A percentile compares a stretch with the other conserved stretches of the same genome.
Evolutionary conservation across 92 coral and sea anemone species (phyloP).

Genomic region (Phenganax marumi): DNA sequence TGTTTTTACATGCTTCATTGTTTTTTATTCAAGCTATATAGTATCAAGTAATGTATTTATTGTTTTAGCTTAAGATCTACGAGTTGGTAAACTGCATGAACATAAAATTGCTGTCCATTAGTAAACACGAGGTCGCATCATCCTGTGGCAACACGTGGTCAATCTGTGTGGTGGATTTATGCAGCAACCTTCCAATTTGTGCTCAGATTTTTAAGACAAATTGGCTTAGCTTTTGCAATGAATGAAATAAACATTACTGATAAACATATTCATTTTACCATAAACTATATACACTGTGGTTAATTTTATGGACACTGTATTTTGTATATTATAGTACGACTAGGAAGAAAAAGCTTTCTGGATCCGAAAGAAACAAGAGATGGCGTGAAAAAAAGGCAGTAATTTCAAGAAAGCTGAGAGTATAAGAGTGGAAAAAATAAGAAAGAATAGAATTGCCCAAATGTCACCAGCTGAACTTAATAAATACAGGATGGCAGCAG

Average conservation of each 20-base stretch:
- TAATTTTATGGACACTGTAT: not conserved
- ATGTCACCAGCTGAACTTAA: slow-evolving; percentile 42
- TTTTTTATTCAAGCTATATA: slow-evolving; percentile 3
- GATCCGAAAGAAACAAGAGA: slow-evolving; percentile 41
- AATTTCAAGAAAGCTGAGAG: slow-evolving; percentile 41
- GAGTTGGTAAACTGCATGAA: not conserved
- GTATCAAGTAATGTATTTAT: not conserved
- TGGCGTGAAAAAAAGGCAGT: slow-evolving; percentile 34
- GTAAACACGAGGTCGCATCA: not conserved
- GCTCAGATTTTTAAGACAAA: not conserved
- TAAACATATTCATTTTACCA: not conserved
- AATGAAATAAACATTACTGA: not conserved
- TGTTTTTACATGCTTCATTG: slow-evolving; percentile 15
- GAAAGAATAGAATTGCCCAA: slow-evolving; percentile 41
- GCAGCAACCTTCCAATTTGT: slow-evolving; percentile 1
- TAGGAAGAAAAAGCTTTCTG: slow-evolving; percentile 32
- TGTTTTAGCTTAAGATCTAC: slow-evolving; percentile 1
- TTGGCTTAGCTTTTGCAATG: not conserved
- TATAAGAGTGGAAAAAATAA: slow-evolving; percentile 38
- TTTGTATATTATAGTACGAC: slow-evolving; percentile 41
- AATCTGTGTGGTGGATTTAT: slow-evolving; percentile 11
- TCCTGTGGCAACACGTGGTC: slow-evolving; percentile 5
- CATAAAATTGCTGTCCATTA: not conserved
- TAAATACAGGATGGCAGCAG: slow-evolving; percentile 39
- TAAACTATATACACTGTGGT: not conserved